A percentile compares a stretch with the other conserved stretches of the same genome.
phyloP scores from a whole-genome alignment of 2,797 vertebrate species.

The Leucoraja ocellata region DNA sequence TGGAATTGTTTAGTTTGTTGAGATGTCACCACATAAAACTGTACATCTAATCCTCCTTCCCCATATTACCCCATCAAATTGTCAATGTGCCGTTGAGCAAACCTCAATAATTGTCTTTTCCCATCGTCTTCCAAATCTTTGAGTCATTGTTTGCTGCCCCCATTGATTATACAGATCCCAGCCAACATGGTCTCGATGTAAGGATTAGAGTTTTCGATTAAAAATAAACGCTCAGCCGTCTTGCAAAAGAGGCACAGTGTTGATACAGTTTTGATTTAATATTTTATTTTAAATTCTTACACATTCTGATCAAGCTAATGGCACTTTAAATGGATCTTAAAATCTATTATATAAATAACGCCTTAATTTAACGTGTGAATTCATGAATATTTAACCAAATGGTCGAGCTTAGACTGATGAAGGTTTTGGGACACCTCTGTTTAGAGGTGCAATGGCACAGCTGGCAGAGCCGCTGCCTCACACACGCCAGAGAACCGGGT shows the following conservation, averaged over 20 bases:
- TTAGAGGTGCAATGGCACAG: background rate
- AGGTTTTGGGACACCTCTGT: conserved; percentile 48
- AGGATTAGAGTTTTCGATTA: no score
- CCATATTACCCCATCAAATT: background rate
- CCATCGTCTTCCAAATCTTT: no score
- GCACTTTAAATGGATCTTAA: conserved; percentile 51
- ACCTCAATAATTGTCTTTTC: no score
- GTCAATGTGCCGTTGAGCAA: no score
- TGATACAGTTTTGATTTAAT: conserved; percentile 30
- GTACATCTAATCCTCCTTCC: background rate
- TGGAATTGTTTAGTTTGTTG: background rate
- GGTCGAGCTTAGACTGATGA: conserved; percentile 42
- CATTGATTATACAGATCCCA: no score
- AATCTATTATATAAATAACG: conserved; percentile 51
- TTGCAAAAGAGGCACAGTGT: background rate
- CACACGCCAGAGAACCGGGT: no score
- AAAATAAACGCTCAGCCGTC: background rate
- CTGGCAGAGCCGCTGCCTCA: no score
- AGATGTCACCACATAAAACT: background rate
- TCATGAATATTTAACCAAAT: conserved; percentile 28
- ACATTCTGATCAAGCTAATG: conserved; percentile 48
- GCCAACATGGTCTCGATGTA: no score
- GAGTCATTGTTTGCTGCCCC: no score
- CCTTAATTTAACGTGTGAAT: conserved; percentile 57
- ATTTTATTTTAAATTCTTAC: conserved; percentile 21